Evolutionary conservation across 2,888 invertebrate genomes (phyloP), one percentile per base, ranked within the genome.

Genomic region (Sesia apiformis): DNA sequence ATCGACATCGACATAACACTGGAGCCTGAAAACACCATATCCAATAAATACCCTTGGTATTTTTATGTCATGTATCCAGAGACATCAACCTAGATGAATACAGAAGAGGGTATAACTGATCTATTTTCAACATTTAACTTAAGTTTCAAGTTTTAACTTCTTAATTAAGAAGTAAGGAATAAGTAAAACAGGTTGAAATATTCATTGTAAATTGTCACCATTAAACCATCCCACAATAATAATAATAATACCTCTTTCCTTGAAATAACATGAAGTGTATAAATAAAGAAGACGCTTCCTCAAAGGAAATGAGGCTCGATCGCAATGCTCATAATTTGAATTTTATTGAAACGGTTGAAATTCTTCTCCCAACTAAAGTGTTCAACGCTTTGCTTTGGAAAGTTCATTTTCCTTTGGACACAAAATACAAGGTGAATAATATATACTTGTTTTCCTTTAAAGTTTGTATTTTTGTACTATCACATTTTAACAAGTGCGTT

Each of bases 211-310:
- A 64, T 67, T 67, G 65, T 65, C 55, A 57, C 40, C 62, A 67
- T 67, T 60, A 64, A 67, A 66, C 69, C 67, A 64, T 68, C 69
- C 64, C 61, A 67, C 68, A 61, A 23, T 23, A 23, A 23, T 64
- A 70, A 73, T 71, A 72, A 73, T 71, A 72, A 72, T 72, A 71
- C 76, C 66, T 67, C 58, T 58, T 63, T 63, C 56, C 64, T 56
- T 55, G 60, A 65, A 70, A 73, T 74, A 76, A 74, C 69, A 70
- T 73, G 73, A 74, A 75, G 72, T 61, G 68, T 68, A 74, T 75
- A 72, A 72, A 78, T 73, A 76, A 74, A 76, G 23, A 74, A 72
- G 71, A 69, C 63, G 63, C 67, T 69, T 46, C 46, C 46, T 69
- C 64, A 66, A 70, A 76, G 75, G 75, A 75, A 76, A 46, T 72